Base-by-base conservation (phyloP, 2,113 vertebrate species). In the Mastomys natalensis region DNA sequence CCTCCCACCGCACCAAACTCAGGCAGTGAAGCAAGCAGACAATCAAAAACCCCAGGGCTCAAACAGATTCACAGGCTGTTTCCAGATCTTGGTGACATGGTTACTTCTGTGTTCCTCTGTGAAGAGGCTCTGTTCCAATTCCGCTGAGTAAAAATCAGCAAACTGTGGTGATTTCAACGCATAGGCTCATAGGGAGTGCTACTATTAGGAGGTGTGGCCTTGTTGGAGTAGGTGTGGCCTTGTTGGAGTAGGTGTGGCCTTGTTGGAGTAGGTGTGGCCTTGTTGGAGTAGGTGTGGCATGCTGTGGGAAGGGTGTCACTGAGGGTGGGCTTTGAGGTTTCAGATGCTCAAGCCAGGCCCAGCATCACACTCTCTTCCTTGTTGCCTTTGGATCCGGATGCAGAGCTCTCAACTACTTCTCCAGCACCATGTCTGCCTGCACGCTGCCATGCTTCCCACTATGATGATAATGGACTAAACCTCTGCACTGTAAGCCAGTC, bases 101-200 rank as follows among this genome's bases (percentile, higher is more conserved):
- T 77, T 74, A 72, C 64, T 87, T 87, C 72, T 88, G 45, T 58
- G 43, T 4, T 85, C 70, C 51, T 48, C 29, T 80, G 31, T 53
- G 73, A 72, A 81, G 11, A 34, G 37, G 89, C 87, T 45, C 0
- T 0, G 55, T 64, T 87, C 26, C 12, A 94, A 55, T 74, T 93
- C 43, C 70, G 77, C 87, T 15, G 58, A 94, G 76, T 89, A 68
- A 95, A 95, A 87, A 78, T 73, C 22, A 87, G 58, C 53, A 64
- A 81, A 87, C 17, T 16, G 21, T 26, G 21, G 37, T 15, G 37
- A 37, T 60, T 60, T 82, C 37, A 60, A 26, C 40, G 21, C 37
- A 24, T 40, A 24, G 53, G 21, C 5, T 37, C 78, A 22, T 0
- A 80, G 51, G 51, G 78, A 37, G 11, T 22, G 48, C 17, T 2